Conservation (phyloP, 2,888 invertebrate genomes). For the Lochmaea capreae region DNA sequence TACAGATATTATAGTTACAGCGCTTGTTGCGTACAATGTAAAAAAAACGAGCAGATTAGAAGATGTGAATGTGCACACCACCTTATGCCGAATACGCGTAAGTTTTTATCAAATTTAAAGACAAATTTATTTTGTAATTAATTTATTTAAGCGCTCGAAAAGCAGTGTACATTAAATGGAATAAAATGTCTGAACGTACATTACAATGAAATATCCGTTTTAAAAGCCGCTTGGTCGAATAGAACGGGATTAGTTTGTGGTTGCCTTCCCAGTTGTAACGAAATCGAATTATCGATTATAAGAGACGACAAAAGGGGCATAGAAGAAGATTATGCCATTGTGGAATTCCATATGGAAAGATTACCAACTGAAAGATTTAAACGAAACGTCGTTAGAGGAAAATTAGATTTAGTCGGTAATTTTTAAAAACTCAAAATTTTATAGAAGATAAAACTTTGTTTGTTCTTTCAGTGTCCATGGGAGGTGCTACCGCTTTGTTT, state of each 20-base stretch:
- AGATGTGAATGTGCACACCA: constrained; percentile 78
- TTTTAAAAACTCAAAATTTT: constrained; percentile 27
- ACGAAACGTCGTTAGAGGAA: constrained; percentile 73
- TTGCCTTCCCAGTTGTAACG: constrained; percentile 79
- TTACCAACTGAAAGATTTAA: constrained; percentile 77
- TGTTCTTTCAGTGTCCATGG: constrained; percentile 69
- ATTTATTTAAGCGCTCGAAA: constrained; percentile 64
- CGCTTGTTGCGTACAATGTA: constrained; percentile 78
- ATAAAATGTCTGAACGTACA: constrained; percentile 73
- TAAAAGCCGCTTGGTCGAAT: constrained; percentile 75
- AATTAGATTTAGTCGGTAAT: constrained; percentile 77
- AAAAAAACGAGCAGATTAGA: constrained; percentile 73
- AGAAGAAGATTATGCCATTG: constrained; percentile 58
- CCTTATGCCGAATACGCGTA: constrained; percentile 74
- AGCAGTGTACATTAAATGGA: constrained; percentile 74
- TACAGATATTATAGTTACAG: constrained; percentile 79
- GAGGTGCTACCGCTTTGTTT: constrained; percentile 71
- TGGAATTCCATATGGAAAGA: constrained; percentile 73
- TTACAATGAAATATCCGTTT: constrained; percentile 72
- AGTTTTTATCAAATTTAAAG: constrained; percentile 34
- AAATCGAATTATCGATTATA: constrained; percentile 75
- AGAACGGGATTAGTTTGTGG: constrained; percentile 75
- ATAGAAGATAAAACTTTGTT: not conserved
- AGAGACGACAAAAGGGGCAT: constrained; percentile 67
- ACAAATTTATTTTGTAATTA: not conserved